Conservation (phyloP, 1,140 invertebrate genomes). For the Heliothis subflexa region DNA sequence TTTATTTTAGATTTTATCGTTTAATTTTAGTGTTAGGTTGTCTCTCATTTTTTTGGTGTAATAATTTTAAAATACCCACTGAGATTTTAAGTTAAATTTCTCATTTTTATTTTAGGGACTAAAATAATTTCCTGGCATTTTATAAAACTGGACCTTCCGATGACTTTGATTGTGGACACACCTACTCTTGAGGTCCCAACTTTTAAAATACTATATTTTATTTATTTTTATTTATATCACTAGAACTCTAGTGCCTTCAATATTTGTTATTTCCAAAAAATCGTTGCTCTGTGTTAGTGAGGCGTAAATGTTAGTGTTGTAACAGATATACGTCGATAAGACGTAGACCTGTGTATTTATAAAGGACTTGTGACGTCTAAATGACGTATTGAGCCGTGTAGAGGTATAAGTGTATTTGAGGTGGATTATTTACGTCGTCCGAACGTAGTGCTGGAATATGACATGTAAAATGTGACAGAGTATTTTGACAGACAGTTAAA, state of each 20-base stretch:
- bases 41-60: background rate
- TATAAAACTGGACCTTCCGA: constrained; percentile 34
- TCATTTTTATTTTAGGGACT: no score
- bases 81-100: no score
- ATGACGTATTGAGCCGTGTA: background rate
- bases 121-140: background rate
- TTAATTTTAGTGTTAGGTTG: background rate
- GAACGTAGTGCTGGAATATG: background rate
- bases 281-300: constrained; percentile 82
- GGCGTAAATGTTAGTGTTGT: constrained; percentile 55
- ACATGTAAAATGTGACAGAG: background rate
- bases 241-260: constrained; percentile 82
- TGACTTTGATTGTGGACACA: constrained; percentile 46
- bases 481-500: background rate
- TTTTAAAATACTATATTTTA: constrained; percentile 20
- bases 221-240: constrained; percentile 60
- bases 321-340: constrained; percentile 2
- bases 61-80: no score
- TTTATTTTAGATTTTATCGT: constrained; percentile 6
- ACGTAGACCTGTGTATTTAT: background rate
- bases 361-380: background rate
- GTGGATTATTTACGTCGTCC: background rate
- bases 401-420: background rate
- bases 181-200: constrained; percentile 36
- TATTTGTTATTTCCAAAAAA: constrained; percentile 58